Conservation (phyloP, 2,797 vertebrate genomes). For the Phaenicophaeus curvirostris region DNA sequence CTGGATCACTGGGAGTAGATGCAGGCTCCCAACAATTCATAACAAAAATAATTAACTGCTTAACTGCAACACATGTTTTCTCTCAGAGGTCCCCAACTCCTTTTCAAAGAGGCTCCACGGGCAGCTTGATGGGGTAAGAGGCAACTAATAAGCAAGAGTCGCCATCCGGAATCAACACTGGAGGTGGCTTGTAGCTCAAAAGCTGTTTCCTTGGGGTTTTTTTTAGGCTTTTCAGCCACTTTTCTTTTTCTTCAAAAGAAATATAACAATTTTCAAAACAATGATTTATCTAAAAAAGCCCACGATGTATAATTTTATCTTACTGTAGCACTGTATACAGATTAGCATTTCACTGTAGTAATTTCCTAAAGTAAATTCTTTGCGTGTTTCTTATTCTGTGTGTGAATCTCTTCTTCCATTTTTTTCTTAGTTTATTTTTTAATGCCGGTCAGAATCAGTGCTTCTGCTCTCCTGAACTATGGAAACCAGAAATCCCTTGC, state of each 20-base stretch:
- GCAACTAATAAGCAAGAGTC: not conserved
- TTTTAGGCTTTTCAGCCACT: not conserved
- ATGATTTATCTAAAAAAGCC: not conserved
- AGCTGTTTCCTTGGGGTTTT: not conserved
- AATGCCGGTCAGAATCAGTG: not conserved
- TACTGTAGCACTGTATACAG: not conserved
- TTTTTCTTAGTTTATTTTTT: not conserved
- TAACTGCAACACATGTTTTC: not conserved
- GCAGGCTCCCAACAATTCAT: not conserved
- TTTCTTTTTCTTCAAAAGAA: not conserved
- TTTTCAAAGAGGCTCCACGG: not conserved
- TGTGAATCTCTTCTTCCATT: not conserved
- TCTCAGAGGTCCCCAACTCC: not conserved
- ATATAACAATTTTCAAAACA: not conserved
- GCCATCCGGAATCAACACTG: not conserved
- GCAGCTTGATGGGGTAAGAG: not conserved
- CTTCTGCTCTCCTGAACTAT: not conserved
- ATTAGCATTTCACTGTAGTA: rapidly evolving
- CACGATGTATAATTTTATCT: not conserved
- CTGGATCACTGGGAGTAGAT: not conserved
- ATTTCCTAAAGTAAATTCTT: not conserved
- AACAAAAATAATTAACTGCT: not conserved
- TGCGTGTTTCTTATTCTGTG: not conserved
- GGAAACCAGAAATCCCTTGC: not conserved
- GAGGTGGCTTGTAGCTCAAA: not conserved